A percentile compares a stretch with the other conserved stretches of the same genome.
Conservation (phyloP, 2,113 vertebrate species). For the Solea senegalensis region DNA sequence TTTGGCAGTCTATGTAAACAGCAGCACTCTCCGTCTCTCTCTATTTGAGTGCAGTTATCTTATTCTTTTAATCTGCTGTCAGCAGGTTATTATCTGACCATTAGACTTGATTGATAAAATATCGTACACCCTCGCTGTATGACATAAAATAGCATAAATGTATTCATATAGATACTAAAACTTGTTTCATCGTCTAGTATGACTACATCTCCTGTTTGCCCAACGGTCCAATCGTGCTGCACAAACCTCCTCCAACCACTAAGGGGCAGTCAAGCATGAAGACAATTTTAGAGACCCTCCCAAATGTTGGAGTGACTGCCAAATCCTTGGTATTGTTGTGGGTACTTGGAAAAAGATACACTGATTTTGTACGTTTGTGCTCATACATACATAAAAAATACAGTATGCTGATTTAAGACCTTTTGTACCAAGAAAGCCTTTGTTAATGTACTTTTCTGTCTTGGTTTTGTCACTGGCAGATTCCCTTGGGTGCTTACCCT, state of each 20-base stretch:
- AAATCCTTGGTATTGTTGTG: neutral
- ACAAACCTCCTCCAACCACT: neutral
- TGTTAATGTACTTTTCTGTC: neutral
- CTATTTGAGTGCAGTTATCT: too few relatives aligned
- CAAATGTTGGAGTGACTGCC: conserved; percentile 32
- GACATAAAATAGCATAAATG: neutral
- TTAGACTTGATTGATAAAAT: neutral
- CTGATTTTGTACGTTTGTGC: conserved; percentile 18
- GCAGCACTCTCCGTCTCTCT: too few relatives aligned
- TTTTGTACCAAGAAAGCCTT: neutral
- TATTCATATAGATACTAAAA: neutral
- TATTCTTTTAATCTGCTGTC: too few relatives aligned
- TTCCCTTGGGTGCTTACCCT: conserved; percentile 53
- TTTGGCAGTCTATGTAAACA: too few relatives aligned
- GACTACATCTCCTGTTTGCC: neutral
- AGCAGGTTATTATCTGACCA: too few relatives aligned
- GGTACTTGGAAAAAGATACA: conserved; percentile 18
- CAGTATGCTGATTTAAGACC: too few relatives aligned
- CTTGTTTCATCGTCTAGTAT: neutral
- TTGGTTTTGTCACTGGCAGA: conserved; percentile 36
- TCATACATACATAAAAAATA: too few relatives aligned
- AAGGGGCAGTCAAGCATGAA: conserved; percentile 9
- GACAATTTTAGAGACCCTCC: conserved; percentile 45
- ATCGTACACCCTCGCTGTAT: neutral
- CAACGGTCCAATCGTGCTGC: neutral